phyloP scores from a whole-genome alignment of 2,797 vertebrate species.

The Etheostoma perlongum region DNA sequence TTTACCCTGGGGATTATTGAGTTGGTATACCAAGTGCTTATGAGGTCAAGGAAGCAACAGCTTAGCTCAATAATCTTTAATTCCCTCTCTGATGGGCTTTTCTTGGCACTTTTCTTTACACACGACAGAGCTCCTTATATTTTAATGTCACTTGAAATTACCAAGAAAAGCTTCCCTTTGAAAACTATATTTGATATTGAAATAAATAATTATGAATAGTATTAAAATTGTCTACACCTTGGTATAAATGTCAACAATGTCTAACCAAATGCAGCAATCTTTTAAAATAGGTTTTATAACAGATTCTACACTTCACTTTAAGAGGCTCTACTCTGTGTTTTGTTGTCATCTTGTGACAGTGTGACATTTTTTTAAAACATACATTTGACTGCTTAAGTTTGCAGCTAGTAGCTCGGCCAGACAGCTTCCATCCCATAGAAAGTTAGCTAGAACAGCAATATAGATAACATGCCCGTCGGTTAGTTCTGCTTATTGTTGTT shows the following conservation, averaged over 20 bases:
- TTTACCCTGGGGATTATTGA: slow-evolving; percentile 71
- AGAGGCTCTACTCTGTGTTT: not conserved
- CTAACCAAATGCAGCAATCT: slow-evolving; percentile 1
- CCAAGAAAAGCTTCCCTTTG: slow-evolving; percentile 28
- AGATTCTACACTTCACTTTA: slow-evolving; percentile 11
- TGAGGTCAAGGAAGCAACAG: slow-evolving; percentile 73
- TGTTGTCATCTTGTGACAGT: slow-evolving; percentile 16
- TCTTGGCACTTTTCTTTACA: slow-evolving; percentile 58
- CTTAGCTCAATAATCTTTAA: slow-evolving; percentile 80
- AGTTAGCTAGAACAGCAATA: slow-evolving; percentile 4
- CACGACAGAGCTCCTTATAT: slow-evolving; percentile 36
- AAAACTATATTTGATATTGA: slow-evolving; percentile 21
- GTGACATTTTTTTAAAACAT: slow-evolving; percentile 38
- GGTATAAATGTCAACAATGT: not conserved
- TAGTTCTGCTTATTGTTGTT: slow-evolving; percentile 48
- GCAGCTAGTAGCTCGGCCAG: slow-evolving; percentile 1
- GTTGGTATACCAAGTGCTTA: slow-evolving; percentile 73
- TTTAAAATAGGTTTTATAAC: not conserved
- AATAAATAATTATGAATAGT: slow-evolving; percentile 7
- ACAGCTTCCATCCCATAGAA: not conserved
- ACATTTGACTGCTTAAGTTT: slow-evolving; percentile 22
- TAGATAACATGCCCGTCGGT: not conserved
- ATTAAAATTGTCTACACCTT: not conserved
- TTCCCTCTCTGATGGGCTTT: slow-evolving; percentile 72
- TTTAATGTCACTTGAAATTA: slow-evolving; percentile 38